Evolutionary conservation across 2,113 vertebrate genomes (phyloP).

Genomic region (Poeciliopsis turrubarensis): DNA sequence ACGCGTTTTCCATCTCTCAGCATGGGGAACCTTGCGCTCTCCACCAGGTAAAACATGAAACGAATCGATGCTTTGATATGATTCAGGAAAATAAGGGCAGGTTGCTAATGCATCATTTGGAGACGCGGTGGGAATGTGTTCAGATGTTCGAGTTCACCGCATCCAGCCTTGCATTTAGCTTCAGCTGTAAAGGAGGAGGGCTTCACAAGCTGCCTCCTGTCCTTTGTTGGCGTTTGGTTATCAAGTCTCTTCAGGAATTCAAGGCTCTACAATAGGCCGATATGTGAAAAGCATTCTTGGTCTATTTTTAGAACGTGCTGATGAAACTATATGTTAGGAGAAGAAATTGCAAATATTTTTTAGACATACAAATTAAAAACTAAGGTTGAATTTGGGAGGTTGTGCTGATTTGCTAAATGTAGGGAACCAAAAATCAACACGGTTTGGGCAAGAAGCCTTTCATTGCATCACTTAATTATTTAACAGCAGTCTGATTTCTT

Average conservation of each 20-base stretch:
- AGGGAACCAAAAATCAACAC: neutral
- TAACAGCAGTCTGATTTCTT: neutral
- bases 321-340: too few relatives aligned
- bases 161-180: neutral
- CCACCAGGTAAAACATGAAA: constrained; percentile 34
- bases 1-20: accelerated
- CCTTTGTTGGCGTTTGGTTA: neutral
- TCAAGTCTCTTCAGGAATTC: neutral
- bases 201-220: too few relatives aligned
- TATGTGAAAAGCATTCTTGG: neutral
- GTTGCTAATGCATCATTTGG: neutral
- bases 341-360: neutral
- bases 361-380: neutral
- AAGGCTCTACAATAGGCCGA: neutral
- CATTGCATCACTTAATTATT: neutral
- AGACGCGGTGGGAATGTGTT: neutral
- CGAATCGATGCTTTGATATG: neutral
- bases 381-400: neutral
- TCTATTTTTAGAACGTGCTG: neutral
- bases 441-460: neutral
- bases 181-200: neutral
- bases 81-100: neutral
- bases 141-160: neutral
- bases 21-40: constrained; percentile 59
- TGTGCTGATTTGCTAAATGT: neutral